Conservation (phyloP, 2,113 vertebrate species). For the Guaruba guarouba region DNA sequence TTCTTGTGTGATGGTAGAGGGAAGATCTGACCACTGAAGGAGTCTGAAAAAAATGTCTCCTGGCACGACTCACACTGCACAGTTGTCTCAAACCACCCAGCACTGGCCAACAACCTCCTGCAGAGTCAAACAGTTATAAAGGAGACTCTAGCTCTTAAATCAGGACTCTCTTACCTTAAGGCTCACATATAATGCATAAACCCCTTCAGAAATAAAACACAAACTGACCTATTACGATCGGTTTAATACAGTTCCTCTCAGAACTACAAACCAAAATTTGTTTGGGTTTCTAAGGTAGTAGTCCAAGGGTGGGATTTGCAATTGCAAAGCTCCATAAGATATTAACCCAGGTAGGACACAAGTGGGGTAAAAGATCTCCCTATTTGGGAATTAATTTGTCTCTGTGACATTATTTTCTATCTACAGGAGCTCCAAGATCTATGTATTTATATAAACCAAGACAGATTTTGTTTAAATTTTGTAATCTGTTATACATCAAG, state of each 20-base stretch:
- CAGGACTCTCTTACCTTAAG: not conserved
- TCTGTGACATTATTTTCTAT: not conserved
- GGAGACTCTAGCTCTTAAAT: not conserved
- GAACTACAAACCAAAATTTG: not conserved
- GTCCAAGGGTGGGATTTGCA: not conserved
- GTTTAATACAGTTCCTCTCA: not conserved
- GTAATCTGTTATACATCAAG: not conserved
- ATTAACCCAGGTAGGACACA: not conserved
- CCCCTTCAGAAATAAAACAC: not conserved
- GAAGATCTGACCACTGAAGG: not conserved
- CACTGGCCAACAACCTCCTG: not conserved
- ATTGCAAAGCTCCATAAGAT: not conserved
- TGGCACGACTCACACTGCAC: not conserved
- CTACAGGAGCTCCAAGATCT: not conserved
- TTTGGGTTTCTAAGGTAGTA: not conserved
- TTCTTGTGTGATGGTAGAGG: not conserved
- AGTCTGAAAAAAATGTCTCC: not conserved
- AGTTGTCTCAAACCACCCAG: not conserved
- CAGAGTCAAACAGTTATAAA: not conserved
- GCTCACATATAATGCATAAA: not conserved
- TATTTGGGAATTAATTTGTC: not conserved
- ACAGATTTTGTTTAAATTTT: conserved; percentile 19
- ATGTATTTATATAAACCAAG: not conserved
- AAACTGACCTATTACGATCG: not conserved
- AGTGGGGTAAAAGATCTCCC: not conserved